These are phyloP conservation scores for Poecilia picta DNA, from an alignment of 2,797 vertebrate species.

Conservation along the genomic window DNA sequence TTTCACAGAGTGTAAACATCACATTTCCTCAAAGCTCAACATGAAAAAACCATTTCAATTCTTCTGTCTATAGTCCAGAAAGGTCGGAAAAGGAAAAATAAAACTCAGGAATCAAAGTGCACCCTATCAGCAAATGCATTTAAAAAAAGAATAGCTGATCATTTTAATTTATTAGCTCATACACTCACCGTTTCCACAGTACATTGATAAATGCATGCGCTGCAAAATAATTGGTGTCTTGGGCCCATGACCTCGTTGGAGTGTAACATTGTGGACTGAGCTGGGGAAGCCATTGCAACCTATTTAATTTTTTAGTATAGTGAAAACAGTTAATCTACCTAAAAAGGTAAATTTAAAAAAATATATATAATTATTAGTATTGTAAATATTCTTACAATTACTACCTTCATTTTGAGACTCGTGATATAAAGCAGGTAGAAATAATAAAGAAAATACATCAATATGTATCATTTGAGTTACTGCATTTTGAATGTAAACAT, in stretches of 20 bases:
- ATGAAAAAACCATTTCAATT: slow-evolving; percentile 2
- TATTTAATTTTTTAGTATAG: not conserved
- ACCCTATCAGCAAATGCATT: not conserved
- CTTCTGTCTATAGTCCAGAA: not conserved
- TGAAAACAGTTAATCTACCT: not conserved
- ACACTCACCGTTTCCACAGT: not conserved
- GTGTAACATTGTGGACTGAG: not conserved
- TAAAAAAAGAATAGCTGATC: not conserved
- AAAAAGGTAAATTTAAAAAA: no score
- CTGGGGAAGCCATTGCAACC: not conserved
- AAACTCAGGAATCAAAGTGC: no score
- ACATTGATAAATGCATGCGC: not conserved
- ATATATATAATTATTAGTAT: not conserved
- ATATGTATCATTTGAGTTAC: not conserved
- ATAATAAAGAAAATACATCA: not conserved
- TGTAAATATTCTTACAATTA: not conserved
- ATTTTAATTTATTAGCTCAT: not conserved
- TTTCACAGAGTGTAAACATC: slow-evolving; percentile 7
- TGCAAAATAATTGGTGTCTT: not conserved
- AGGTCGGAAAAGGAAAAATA: not conserved
- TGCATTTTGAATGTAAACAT: not conserved
- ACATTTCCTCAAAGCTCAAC: not conserved
- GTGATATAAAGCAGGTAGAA: not conserved
- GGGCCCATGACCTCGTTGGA: not conserved
- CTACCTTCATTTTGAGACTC: not conserved